Base-by-base conservation (phyloP, 2,888 invertebrate genomes). In the Idaea biselata region DNA sequence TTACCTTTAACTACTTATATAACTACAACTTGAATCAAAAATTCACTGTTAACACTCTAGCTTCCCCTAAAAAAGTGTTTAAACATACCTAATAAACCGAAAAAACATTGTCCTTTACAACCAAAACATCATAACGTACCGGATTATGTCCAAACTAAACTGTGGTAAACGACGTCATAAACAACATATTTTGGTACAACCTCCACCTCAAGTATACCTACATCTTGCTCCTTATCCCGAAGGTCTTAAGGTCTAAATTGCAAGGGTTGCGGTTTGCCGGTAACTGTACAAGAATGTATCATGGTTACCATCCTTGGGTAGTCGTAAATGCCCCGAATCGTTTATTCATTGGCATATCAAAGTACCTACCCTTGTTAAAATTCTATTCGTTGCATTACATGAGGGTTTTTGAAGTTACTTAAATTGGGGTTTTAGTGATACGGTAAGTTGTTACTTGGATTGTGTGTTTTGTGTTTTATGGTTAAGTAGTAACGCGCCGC, bases 331-430 rank as follows among this genome's bases (percentile, higher is more conserved):
- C 74, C 81, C 82, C 75, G 78, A 80, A 88, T 87, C 85, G 87
- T 84, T 86, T 87, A 88, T 88, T 88, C 88, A 89, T 87, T 81
- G 86, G 83, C 81, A 81, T 82, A 86, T 88, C 82, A 86, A 79
- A 77, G 78, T 75, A 44, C 76, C 80, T 75, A 44, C 76, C 80
- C 86, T 83, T 80, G 83, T 85, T 87, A 81, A 86, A 82, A 85
- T 86, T 87, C 83, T 82, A 82, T 83, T 83, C 78, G 79, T 80
- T 70, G 71, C 69, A 69, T 65, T 70, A 77, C 77, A 76, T 76
- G 76, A 44, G 44, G 44, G 44, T 44, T 44, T 44, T 44, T 44
- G 44, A 44, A 44, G 44, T 44, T 44, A 44, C 44, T 44, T 44
- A 44, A 44, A 44, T 44, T 44, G 44, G 44, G 44, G 8, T 44